Percentiles rank a stretch among this genome's conserved stretches.
Evolutionary conservation across 2,888 invertebrate genomes (phyloP).

Genomic region (Hylaea fasciaria): DNA sequence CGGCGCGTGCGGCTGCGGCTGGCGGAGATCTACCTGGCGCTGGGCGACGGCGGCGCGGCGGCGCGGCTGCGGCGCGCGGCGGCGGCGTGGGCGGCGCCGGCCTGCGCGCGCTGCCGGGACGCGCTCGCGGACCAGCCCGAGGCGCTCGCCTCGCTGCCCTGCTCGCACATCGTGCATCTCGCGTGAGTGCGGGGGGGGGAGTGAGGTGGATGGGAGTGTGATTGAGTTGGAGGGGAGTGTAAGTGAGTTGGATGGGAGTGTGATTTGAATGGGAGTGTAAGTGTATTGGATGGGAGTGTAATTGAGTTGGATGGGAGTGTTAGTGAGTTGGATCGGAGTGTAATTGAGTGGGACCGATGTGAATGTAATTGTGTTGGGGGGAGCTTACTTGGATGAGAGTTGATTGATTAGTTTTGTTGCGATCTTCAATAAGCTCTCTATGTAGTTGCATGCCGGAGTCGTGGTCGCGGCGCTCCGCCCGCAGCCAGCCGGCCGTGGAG

Average conservation of each 20-base stretch:
- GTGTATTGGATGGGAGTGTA: no score
- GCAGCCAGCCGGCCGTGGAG: conserved; percentile 54
- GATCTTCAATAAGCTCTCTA: no score
- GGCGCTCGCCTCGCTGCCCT: conserved; percentile 91
- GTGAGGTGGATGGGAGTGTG: no score
- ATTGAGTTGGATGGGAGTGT: no score
- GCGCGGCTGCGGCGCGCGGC: conserved; percentile 91
- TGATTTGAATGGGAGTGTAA: no score
- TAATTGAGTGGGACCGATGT: no score
- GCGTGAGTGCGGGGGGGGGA: conserved; percentile 80
- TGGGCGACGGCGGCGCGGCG: conserved; percentile 92
- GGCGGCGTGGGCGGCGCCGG: conserved; percentile 87
- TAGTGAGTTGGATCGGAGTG: no score
- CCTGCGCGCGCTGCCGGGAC: conserved; percentile 93
- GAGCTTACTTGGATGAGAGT: no score
- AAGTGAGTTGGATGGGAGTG: no score
- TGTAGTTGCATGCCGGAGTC: conserved; percentile 78
- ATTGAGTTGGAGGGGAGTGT: no score
- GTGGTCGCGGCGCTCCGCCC: conserved; percentile 73
- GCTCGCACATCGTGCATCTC: conserved; percentile 94
- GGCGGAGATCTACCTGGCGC: conserved; percentile 91
- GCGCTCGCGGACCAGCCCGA: conserved; percentile 85
- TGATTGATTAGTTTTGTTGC: no score
- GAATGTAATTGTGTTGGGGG: no score
- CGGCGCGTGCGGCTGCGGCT: conserved; percentile 91